Evolutionary conservation across 2,113 vertebrate genomes (phyloP).

Genomic region (Aegithalos caudatus): DNA sequence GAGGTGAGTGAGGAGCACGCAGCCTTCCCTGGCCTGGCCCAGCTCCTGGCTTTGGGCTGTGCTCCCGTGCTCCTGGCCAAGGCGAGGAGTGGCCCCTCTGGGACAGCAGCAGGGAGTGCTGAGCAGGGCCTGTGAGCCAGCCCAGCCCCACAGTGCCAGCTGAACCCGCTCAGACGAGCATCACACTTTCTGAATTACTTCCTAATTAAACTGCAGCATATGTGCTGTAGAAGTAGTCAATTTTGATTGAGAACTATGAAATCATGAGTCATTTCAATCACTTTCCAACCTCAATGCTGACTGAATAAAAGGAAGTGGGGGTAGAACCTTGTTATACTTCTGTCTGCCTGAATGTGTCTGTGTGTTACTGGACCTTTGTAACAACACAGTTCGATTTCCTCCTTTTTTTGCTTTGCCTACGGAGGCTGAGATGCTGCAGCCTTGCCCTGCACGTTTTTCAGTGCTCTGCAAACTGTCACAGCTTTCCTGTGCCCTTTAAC

Average conservation of each 20-base stretch:
- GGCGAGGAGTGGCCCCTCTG: neutral
- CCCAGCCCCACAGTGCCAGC: neutral
- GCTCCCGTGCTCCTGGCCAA: accelerated
- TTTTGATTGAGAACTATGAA: neutral
- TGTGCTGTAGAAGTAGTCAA: neutral
- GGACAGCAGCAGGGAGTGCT: accelerated
- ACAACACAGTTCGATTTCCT: neutral
- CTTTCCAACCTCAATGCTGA: neutral
- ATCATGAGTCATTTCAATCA: neutral
- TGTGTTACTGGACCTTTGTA: neutral
- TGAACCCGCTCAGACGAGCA: accelerated
- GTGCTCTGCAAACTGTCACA: neutral
- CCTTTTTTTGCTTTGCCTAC: neutral
- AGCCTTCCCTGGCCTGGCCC: accelerated
- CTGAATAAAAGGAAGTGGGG: neutral
- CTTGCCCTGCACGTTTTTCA: neutral
- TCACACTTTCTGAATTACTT: accelerated
- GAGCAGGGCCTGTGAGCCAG: accelerated
- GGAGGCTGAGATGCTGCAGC: neutral
- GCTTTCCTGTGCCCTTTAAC: neutral
- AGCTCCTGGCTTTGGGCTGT: accelerated
- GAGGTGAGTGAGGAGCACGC: neutral
- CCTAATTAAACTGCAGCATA: accelerated
- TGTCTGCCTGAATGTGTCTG: neutral
- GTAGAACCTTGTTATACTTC: neutral